Base-by-base conservation (phyloP, 2,113 vertebrate genomes). In the Gobius niger region DNA sequence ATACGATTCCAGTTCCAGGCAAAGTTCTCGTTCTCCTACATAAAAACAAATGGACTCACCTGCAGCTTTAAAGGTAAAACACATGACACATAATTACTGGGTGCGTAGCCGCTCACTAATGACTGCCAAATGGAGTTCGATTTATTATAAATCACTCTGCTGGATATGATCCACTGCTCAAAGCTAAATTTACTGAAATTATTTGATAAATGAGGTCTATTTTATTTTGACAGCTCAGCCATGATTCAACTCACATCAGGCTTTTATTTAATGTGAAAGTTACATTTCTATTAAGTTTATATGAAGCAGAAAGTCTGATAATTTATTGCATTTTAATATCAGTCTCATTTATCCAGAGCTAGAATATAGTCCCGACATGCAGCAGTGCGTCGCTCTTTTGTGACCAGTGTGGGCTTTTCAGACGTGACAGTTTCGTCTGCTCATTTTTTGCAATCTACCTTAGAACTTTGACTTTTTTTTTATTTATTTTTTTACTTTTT, bases 191-290 rank as follows among this genome's bases (percentile, higher is more conserved):
- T 67, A 74, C 50, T 60, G 5, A 80, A 79, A 71, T 62, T 0
- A 24, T 82, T 82, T 89, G 89, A 90, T 83, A 63, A 88, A 90
- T 86, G 87, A 88, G 83, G 18, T 68, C 70, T 70, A 68, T 89
- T 89, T 87, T 66, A 76, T 85, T 86, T 86, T 85, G 87, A 76
- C 73, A 80, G 51, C 83, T 73, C 84, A 89, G 84, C 86, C 83
- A 81, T 76, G 7, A 77, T 18, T 18, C 47, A 49, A 49, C n/a
- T 52, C 18, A 52, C 16, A 34, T 52, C n/a, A 52, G 16, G 18
- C 18, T 19, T 49, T 52, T 52, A 52, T 52, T 3, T 18, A 52
- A 52, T 52, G 18, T 18, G 51, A 7, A 52, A 52, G 18, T 52
- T 52, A n/a, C 9, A 16, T 18, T 52, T 52, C n/a, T 16, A 18